A percentile compares a stretch with the other conserved stretches of the same genome.
These are phyloP conservation scores for Gymnarchus niloticus DNA, from an alignment of 2,113 vertebrate species.

Conservation along the genomic window DNA sequence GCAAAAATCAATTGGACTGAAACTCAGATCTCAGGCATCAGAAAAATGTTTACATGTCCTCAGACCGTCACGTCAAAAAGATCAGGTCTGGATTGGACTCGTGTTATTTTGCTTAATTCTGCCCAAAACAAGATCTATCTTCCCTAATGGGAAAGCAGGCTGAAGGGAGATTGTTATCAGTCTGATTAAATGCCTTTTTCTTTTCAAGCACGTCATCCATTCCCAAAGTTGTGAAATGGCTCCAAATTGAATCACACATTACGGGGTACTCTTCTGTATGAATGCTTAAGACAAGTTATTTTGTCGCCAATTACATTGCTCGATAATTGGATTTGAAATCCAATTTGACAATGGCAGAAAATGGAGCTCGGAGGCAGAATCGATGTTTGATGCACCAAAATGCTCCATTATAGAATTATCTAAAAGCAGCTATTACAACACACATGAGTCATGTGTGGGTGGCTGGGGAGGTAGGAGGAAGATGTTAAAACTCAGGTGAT, in stretches of 20 bases:
- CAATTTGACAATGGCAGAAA: conserved; percentile 49
- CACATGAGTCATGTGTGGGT: conserved; percentile 8
- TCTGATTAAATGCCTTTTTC: conserved; percentile 9
- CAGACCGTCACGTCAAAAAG: background rate
- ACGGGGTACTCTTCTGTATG: conserved; percentile 46
- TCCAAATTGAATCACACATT: conserved; percentile 49
- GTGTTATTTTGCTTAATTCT: background rate
- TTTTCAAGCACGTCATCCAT: conserved; percentile 34
- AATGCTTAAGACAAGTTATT: conserved; percentile 37
- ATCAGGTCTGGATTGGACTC: background rate
- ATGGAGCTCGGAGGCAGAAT: conserved; percentile 40
- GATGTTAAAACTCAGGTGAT: background rate
- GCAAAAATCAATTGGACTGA: background rate
- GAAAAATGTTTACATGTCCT: too few species aligned
- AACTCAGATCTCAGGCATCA: background rate
- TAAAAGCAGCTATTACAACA: conserved; percentile 47
- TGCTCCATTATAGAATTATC: conserved; percentile 47
- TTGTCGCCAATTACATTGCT: conserved; percentile 46
- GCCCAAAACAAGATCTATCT: background rate
- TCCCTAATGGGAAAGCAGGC: background rate
- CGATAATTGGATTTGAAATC: conserved; percentile 59
- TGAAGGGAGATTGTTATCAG: background rate
- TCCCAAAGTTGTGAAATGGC: conserved; percentile 33
- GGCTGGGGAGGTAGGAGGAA: background rate
- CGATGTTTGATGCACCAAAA: conserved; percentile 34